Evolutionary conservation across 2,888 invertebrate genomes (phyloP).

Genomic region (Apotomis betuletana): DNA sequence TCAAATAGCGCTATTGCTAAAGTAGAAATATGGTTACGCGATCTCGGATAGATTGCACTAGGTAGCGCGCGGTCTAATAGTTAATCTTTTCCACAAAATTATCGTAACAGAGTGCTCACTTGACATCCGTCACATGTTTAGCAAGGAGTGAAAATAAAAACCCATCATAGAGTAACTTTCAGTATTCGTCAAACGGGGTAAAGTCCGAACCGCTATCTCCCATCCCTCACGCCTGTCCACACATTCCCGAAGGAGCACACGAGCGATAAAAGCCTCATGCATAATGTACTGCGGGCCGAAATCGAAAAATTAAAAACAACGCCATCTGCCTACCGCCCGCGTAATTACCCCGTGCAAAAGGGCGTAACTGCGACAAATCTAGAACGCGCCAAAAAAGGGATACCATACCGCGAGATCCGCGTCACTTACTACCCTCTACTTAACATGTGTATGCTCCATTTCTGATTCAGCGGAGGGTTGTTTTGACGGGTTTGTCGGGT

Average conservation of each 20-base stretch:
- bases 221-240: conserved; percentile 43
- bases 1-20: too few species aligned
- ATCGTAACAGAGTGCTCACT: too few species aligned
- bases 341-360: conserved; percentile 38
- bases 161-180: too few species aligned
- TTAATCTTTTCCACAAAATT: too few species aligned
- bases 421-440: background rate
- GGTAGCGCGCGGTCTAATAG: too few species aligned
- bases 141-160: too few species aligned
- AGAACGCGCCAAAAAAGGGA: background rate
- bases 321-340: conserved; percentile 73
- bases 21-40: too few species aligned
- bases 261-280: conserved; percentile 82
- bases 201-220: conserved; percentile 47
- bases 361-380: conserved; percentile 19
- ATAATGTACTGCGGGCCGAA: conserved; percentile 80
- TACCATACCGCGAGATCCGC: background rate
- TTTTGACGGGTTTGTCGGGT: conserved; percentile 63
- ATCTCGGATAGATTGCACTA: too few species aligned
- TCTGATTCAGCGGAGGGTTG: conserved; percentile 66
- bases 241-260: conserved; percentile 78
- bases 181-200: background rate
- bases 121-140: too few species aligned
- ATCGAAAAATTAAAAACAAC: conserved; percentile 82
- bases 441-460: background rate